These are phyloP conservation scores for Argyresthia goedartella DNA, from an alignment of 2,888 invertebrate genomes.

Conservation along the genomic window DNA sequence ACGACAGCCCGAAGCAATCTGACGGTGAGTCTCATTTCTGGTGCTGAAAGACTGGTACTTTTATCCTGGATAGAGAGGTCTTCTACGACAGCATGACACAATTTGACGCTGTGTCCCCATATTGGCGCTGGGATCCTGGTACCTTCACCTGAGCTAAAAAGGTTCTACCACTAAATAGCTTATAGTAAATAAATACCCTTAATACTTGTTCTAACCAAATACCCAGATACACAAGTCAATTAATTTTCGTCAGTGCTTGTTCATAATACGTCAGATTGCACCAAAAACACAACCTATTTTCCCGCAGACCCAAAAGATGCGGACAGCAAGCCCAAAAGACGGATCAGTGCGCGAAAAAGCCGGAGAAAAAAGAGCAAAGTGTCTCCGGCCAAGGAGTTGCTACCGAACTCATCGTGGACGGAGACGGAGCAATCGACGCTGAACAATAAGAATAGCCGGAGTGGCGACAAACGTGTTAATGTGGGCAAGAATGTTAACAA, in stretches of 20 bases:
- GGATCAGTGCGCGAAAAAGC: slow-evolving; percentile 44
- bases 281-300: not conserved
- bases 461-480: slow-evolving; percentile 16
- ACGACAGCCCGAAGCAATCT: slow-evolving; percentile 21
- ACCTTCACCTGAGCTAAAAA: too few relatives aligned
- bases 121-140: too few relatives aligned
- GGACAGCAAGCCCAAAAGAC: slow-evolving; percentile 40
- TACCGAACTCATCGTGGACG: slow-evolving; percentile 12
- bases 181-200: too few relatives aligned
- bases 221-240: too few relatives aligned
- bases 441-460: slow-evolving; percentile 22
- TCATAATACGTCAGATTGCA: too few relatives aligned
- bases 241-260: too few relatives aligned
- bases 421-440: slow-evolving; percentile 14
- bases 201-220: too few relatives aligned
- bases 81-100: too few relatives aligned
- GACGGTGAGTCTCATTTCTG: slow-evolving; percentile 17
- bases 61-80: too few relatives aligned
- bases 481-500: slow-evolving; percentile 55
- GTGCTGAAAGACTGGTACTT: too few relatives aligned
- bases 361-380: slow-evolving; percentile 47
- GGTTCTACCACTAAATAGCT: too few relatives aligned
- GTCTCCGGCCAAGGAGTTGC: slow-evolving; percentile 37
- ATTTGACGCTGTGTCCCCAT: too few relatives aligned
- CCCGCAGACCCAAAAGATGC: slow-evolving; percentile 27